These are phyloP conservation scores for Noctua janthina DNA, from an alignment of 2,888 invertebrate genomes.

Conservation along the genomic window DNA sequence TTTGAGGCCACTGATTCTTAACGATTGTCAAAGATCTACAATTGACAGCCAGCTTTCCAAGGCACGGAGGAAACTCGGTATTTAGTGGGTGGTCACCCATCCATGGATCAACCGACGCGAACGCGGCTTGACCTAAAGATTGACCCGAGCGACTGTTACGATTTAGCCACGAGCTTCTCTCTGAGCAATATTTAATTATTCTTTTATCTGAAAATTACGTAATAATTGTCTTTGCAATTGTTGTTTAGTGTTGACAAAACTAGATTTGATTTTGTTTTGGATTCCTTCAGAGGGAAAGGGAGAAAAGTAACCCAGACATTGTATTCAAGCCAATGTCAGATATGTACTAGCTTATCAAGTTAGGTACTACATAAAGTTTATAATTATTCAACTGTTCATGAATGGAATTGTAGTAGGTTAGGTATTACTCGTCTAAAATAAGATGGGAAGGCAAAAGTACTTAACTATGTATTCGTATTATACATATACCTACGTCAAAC, in stretches of 20 bases:
- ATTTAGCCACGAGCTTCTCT: neutral
- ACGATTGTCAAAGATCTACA: neutral
- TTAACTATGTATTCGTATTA: constrained; percentile 47
- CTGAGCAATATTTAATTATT: neutral
- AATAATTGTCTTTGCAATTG: neutral
- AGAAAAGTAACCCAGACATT: neutral
- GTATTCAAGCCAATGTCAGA: neutral
- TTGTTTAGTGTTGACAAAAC: neutral
- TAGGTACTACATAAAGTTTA: constrained; percentile 49
- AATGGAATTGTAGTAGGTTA: constrained; percentile 66
- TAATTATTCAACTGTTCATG: constrained; percentile 67
- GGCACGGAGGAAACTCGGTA: neutral
- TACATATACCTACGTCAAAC: constrained; percentile 68
- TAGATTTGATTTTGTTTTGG: neutral
- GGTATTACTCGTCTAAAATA: constrained; percentile 56
- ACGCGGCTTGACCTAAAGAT: neutral
- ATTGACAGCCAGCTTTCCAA: neutral
- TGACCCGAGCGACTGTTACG: neutral
- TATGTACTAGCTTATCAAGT: constrained; percentile 41
- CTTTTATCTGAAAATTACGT: neutral
- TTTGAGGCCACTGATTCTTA: no score
- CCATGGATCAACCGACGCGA: neutral
- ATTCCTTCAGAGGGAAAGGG: neutral
- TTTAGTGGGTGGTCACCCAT: neutral
- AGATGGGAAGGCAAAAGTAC: constrained; percentile 64